These are phyloP conservation scores for Luidia sarsii DNA, from an alignment of 53 echinoderm and acorn worm species.

Conservation along the genomic window DNA sequence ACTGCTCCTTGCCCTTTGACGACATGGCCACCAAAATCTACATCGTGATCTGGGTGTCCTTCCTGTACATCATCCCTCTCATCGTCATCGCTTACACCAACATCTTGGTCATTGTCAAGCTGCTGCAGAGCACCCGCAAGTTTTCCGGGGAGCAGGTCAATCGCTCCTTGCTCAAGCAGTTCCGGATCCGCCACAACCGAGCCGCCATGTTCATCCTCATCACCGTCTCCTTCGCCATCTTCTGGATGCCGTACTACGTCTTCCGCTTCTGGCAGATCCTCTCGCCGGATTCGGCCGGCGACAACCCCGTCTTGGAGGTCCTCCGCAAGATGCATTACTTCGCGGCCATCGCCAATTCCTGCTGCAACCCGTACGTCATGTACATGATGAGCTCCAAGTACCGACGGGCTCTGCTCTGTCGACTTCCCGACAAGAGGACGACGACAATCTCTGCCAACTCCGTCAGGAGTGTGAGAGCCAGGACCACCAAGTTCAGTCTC, in stretches of 20 bases:
- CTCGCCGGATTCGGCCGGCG: not conserved
- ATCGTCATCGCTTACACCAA: slow-evolving; percentile 65
- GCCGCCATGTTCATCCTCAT: slow-evolving; percentile 75
- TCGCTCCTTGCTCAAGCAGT: slow-evolving; percentile 60
- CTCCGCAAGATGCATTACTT: slow-evolving; percentile 71
- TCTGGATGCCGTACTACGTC: slow-evolving; percentile 72
- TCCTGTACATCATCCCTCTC: slow-evolving; percentile 66
- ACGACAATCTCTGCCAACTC: slow-evolving; percentile 10
- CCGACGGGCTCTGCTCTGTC: slow-evolving; percentile 49
- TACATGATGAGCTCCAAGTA: slow-evolving; percentile 89
- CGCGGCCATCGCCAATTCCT: slow-evolving; percentile 82
- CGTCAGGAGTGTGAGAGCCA: slow-evolving; percentile 1
- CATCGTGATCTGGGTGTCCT: slow-evolving; percentile 44
- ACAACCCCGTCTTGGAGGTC: not conserved
- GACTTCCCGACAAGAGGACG: not conserved
- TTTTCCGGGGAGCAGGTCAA: slow-evolving; percentile 64
- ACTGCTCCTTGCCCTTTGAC: slow-evolving; percentile 32
- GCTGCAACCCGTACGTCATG: slow-evolving; percentile 81
- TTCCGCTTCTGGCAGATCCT: slow-evolving; percentile 63
- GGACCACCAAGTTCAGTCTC: slow-evolving; percentile 31
- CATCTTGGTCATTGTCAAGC: slow-evolving; percentile 63
- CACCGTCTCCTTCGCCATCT: slow-evolving; percentile 74
- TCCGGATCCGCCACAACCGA: slow-evolving; percentile 69
- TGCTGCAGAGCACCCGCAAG: slow-evolving; percentile 64
- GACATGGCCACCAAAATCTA: slow-evolving; percentile 32